Conservation (phyloP, 2,888 invertebrate genomes). For the Cremastinae sp. region DNA sequence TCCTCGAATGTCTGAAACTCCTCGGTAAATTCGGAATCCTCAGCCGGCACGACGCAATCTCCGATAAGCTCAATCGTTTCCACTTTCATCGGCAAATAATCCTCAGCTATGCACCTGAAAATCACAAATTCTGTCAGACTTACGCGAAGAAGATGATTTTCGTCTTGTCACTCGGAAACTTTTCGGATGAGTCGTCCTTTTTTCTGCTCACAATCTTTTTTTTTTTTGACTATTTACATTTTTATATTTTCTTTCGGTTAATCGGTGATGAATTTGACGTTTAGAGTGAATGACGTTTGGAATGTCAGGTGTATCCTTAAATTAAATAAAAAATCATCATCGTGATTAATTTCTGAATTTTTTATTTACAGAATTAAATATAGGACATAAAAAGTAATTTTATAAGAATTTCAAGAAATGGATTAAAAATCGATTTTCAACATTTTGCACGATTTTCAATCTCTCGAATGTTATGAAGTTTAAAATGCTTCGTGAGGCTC, state of each 20-base stretch:
- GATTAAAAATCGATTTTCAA: background rate
- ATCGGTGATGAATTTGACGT: no score
- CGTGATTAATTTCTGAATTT: slow-evolving; percentile 7
- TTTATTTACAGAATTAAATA: slow-evolving; percentile 13
- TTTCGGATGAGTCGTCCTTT: slow-evolving; percentile 42
- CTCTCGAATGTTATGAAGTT: slow-evolving; percentile 61
- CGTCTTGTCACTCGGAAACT: slow-evolving; percentile 18
- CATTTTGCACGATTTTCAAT: background rate
- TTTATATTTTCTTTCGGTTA: background rate
- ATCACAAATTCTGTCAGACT: slow-evolving; percentile 63
- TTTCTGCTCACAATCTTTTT: slow-evolving; percentile 4
- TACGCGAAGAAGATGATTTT: background rate
- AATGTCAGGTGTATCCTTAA: background rate
- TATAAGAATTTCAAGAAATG: no score
- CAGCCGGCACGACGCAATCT: slow-evolving; percentile 34
- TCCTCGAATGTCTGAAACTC: slow-evolving; percentile 28
- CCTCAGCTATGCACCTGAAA: slow-evolving; percentile 63
- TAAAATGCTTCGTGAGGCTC: slow-evolving; percentile 74
- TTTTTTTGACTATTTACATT: slow-evolving; percentile 15
- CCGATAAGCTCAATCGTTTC: slow-evolving; percentile 41
- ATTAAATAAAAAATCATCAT: slow-evolving; percentile 8
- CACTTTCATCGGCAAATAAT: slow-evolving; percentile 26
- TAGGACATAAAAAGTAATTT: background rate
- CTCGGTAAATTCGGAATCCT: slow-evolving; percentile 30
- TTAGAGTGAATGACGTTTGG: background rate